Percentiles rank a stretch among this genome's conserved stretches.
These are phyloP conservation scores for Plutomurus gul DNA, from an alignment of 1,140 invertebrate species.

Conservation along the genomic window DNA sequence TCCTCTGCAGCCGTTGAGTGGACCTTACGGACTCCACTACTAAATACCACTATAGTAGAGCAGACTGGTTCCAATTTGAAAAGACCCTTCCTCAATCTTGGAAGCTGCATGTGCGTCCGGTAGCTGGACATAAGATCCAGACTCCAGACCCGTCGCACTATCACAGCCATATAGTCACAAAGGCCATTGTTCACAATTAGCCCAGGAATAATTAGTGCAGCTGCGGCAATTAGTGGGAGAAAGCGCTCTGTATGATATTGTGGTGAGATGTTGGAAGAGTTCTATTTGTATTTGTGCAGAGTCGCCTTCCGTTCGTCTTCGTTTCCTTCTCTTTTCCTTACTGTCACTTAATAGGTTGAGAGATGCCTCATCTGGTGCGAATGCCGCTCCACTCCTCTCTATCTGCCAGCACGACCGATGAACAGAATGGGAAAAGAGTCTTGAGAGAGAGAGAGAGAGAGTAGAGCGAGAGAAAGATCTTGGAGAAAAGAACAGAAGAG, in stretches of 20 bases:
- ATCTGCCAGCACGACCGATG: background rate
- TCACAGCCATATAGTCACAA: background rate
- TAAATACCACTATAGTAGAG: too few relatives aligned
- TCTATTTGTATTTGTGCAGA: too few relatives aligned
- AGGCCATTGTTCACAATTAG: slow-evolving; percentile 11
- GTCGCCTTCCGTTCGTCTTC: too few relatives aligned
- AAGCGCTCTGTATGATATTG: slow-evolving; percentile 10
- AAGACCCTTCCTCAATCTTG: too few relatives aligned
- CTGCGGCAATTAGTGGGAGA: slow-evolving; percentile 9
- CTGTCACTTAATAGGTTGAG: background rate
- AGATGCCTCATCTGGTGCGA: background rate
- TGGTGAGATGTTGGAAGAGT: background rate
- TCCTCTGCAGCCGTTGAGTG: too few relatives aligned
- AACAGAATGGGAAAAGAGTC: slow-evolving; percentile 19
- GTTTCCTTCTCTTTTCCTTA: too few relatives aligned
- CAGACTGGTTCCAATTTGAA: too few relatives aligned
- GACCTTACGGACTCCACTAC: too few relatives aligned
- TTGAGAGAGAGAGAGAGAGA: background rate
- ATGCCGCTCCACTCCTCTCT: too few relatives aligned
- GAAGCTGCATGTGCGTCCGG: background rate
- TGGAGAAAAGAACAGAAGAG: too few relatives aligned
- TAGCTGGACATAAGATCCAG: background rate
- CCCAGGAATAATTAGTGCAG: background rate
- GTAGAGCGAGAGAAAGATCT: background rate
- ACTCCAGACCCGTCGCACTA: background rate